phyloP scores from a whole-genome alignment of 2,888 invertebrate species.

The Brachycybe producta region DNA sequence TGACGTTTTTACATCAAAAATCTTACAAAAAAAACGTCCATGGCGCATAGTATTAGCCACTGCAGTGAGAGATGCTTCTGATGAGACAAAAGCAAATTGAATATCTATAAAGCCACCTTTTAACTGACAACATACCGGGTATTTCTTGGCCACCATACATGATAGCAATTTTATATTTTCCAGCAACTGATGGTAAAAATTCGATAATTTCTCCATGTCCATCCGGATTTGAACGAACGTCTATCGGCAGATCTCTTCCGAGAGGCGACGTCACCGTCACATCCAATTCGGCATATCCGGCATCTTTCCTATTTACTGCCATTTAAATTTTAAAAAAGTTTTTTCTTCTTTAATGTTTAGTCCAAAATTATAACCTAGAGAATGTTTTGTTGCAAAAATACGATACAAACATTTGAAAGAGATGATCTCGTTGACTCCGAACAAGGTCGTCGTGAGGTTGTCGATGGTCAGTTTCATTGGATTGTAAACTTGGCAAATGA shows the following conservation, averaged over 20 bases:
- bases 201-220: conserved; percentile 52
- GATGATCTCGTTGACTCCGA: conserved; percentile 59
- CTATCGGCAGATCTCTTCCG: conserved; percentile 67
- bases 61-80: too few relatives aligned
- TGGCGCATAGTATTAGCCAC: too few relatives aligned
- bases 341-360: conserved; percentile 1
- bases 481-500: conserved; percentile 83
- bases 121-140: conserved; percentile 33
- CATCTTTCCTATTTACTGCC: conserved; percentile 62
- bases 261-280: conserved; percentile 76
- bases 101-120: not conserved
- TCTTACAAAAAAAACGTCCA: too few relatives aligned
- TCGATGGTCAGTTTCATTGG: conserved; percentile 65
- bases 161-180: conserved; percentile 52
- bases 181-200: conserved; percentile 71
- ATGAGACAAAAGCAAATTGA: too few relatives aligned
- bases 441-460: conserved; percentile 45
- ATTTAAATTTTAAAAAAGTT: too few relatives aligned
- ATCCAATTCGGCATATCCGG: conserved; percentile 71
- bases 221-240: conserved; percentile 43
- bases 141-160: conserved; percentile 45
- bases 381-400: not conserved
- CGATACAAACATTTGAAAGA: conserved; percentile 52
- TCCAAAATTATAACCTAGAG: conserved; percentile 1
- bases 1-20: too few relatives aligned